Conservation (phyloP, 2,888 invertebrate species). For the Limnephilus lunatus region DNA sequence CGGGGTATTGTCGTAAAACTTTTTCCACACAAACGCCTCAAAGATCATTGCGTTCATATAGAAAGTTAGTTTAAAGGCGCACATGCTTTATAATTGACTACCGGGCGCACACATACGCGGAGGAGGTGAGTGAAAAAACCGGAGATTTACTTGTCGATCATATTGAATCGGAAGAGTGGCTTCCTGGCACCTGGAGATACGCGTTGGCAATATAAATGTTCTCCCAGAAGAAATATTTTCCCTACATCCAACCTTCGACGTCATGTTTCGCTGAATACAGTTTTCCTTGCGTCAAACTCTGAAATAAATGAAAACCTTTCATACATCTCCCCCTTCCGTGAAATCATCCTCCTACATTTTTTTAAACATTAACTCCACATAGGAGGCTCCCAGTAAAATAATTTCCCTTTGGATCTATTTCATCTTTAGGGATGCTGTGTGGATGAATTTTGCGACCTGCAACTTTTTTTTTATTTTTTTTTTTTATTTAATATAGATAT, state of each 20-base stretch:
- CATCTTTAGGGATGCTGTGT: too few relatives aligned
- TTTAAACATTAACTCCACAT: too few relatives aligned
- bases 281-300: neutral
- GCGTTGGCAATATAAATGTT: neutral
- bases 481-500: too few relatives aligned
- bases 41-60: too few relatives aligned
- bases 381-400: too few relatives aligned
- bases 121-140: neutral
- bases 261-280: neutral
- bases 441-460: too few relatives aligned
- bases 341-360: neutral
- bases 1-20: neutral
- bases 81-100: neutral
- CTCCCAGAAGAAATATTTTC: neutral
- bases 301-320: neutral
- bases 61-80: too few relatives aligned
- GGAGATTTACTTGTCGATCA: neutral
- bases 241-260: neutral
- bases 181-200: neutral
- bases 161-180: neutral
- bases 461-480: neutral
- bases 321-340: neutral
- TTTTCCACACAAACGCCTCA: neutral
- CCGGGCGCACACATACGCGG: neutral
- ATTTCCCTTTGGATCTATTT: too few relatives aligned